Percentiles rank a stretch among this genome's conserved stretches.
These are phyloP conservation scores for Drosophila prostipennis DNA, from an alignment of 2,888 invertebrate species.

Conservation along the genomic window DNA sequence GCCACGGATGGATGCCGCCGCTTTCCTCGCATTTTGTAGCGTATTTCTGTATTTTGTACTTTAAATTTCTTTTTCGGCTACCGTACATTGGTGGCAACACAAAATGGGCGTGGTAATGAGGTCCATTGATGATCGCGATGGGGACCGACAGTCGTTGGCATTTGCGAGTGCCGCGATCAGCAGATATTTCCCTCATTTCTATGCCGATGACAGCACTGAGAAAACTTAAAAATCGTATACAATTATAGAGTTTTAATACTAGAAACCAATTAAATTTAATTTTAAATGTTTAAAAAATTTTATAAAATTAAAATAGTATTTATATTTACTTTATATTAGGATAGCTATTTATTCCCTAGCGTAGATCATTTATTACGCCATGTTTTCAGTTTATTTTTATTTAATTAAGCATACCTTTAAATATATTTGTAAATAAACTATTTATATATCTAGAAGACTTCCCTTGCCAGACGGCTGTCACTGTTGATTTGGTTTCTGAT, in stretches of 20 bases:
- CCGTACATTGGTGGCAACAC: constrained; percentile 73
- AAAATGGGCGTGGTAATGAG: constrained; percentile 67
- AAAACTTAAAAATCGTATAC: neutral
- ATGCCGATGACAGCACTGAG: constrained; percentile 1
- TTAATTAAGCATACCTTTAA: too few relatives aligned
- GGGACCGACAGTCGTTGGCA: constrained; percentile 63
- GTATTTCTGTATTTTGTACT: neutral
- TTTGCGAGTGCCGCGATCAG: constrained; percentile 43
- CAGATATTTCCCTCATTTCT: constrained; percentile 11
- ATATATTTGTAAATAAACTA: too few relatives aligned
- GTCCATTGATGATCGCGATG: constrained; percentile 39
- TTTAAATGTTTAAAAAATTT: too few relatives aligned
- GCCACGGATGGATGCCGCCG: constrained; percentile 56
- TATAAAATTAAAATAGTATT: too few relatives aligned
- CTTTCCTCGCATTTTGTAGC: constrained; percentile 12
- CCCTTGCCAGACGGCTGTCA: constrained; percentile 51
- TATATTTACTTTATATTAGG: too few relatives aligned
- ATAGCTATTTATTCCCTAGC: too few relatives aligned
- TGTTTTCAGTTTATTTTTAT: too few relatives aligned
- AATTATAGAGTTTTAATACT: too few relatives aligned
- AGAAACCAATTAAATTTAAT: too few relatives aligned
- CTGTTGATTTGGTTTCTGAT: constrained; percentile 57
- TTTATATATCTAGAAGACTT: neutral
- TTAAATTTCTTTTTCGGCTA: constrained; percentile 48
- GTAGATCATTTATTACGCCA: too few relatives aligned